phyloP scores from a whole-genome alignment of 2,113 vertebrate species.

The Datnioides undecimradiatus region DNA sequence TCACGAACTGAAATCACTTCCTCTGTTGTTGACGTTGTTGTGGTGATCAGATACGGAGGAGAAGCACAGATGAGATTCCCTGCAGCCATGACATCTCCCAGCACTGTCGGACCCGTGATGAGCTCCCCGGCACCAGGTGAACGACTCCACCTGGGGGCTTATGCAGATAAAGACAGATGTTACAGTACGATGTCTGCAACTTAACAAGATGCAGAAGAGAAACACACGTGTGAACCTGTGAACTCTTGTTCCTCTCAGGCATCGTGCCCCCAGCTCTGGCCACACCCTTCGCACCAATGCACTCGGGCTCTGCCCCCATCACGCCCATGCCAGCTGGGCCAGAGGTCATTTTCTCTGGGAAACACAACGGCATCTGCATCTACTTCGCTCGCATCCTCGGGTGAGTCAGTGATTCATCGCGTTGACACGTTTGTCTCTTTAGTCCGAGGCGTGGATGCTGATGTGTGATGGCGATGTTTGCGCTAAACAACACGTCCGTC shows the following conservation, averaged over 20 bases:
- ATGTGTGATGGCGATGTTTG: neutral
- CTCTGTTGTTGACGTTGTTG: constrained; percentile 2
- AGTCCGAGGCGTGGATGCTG: constrained; percentile 7
- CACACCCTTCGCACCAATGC: constrained; percentile 81
- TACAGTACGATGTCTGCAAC: too few relatives aligned
- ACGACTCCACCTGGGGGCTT: neutral
- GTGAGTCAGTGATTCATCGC: constrained; percentile 78
- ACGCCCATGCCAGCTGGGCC: constrained; percentile 87
- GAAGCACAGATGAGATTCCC: constrained; percentile 98
- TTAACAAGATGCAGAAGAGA: too few relatives aligned
- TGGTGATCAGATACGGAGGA: constrained; percentile 90
- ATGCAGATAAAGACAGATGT: neutral
- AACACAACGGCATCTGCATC: constrained; percentile 95
- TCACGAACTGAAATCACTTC: neutral
- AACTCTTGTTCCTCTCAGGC: constrained; percentile 74
- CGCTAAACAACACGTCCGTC: neutral
- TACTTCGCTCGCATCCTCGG: constrained; percentile 96
- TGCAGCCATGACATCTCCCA: constrained; percentile 85
- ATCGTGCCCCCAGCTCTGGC: constrained; percentile 81
- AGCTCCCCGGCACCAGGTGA: constrained; percentile 87
- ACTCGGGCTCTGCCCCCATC: constrained; percentile 76
- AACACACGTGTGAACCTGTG: neutral
- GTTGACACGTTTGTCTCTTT: neutral
- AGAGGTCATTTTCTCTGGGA: constrained; percentile 96
- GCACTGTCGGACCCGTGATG: constrained; percentile 88